Base-by-base conservation (phyloP, 1,140 invertebrate genomes). In the Pomacea maculata region DNA sequence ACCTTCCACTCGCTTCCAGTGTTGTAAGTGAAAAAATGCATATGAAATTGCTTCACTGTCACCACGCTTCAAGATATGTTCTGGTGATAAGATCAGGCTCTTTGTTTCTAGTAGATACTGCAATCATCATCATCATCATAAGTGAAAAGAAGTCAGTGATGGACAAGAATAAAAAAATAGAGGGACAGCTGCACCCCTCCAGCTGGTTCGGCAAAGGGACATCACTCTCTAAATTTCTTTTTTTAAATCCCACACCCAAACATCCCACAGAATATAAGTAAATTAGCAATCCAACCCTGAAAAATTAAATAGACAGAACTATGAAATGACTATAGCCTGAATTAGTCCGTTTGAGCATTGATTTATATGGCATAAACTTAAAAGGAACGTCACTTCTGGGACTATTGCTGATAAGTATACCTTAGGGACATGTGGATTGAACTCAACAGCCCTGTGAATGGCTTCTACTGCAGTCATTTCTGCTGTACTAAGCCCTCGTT, bases 391-490 rank as follows among this genome's bases (percentile, higher is more conserved):
- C 34, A 45, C 3, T 45, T 45, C 34, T 45, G 34, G 34, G 34
- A 45, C 34, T 45, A 45, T 6, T 45, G 34, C 34, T 45, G 34
- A 45, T 6, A 4, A 45, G 45, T 72, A 87, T 90, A 94, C 94
- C 90, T 98, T 98, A 63, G 98, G 97, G 87, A 99, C 98, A 92
- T 99, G 97, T 76, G 98, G 98, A 94, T 99, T 99, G 91, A 98
- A 99, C 91, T 99, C 98, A 12, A 99, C 97, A 1, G 98, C 98
- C 91, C 97, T 92, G 90, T 99, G 97, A 87, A 99, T 97, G 11
- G 98, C 97, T 92, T 99, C 97, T 9, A 99, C 96, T 8, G 98
- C 98, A 83, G 95, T 95, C 95, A 98, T 96, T 92, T 99, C 97
- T 34, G 96, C 95, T 55, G 95, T 94, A 72, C 95, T 97, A 67